Base-by-base conservation (phyloP, 2,113 vertebrate species). In the Eulacestoma nigropectus region DNA sequence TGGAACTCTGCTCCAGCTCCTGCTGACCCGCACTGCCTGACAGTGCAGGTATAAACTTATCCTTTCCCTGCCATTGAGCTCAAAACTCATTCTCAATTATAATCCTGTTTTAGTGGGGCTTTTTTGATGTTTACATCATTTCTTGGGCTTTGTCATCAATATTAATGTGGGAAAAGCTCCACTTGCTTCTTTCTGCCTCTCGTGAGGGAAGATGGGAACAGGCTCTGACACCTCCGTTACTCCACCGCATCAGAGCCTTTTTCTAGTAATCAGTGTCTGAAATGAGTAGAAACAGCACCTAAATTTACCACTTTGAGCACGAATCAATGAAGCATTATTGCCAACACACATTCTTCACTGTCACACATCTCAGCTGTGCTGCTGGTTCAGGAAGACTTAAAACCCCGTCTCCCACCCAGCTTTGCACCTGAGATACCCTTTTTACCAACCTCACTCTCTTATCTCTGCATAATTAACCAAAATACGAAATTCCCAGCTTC, bases 261-360 rank as follows among this genome's bases (percentile, higher is more conserved):
- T 84, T 53, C 90, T 90, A 82, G 83, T 89, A 76, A 89, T 91
- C 86, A 65, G 37, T 50, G 88, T 55, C 88, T 94, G 95, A 68
- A 89, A 85, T 37, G 79, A 92, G 92, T 75, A 63, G 92, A 94
- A 96, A 69, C 86, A 72, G 90, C 88, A 35, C 92, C 96, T 81
- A 89, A 92, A 92, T 89, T 90, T 78, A 73, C 92, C 93, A 82
- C 76, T 70, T 25, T 42, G 69, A 87, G 37, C 80, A 79, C 53
- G 90, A 92, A 93, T 95, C 96, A 93, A 92, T 89, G 96, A 27
- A 87, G 90, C 92, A 41, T 72, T 76, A 72, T 92, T 96, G 93
- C 96, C 95, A 96, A 16, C 92, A 94, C 88, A 75, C 94, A 88
- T 87, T 84, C 85, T 29, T 94, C 90, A 67, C 84, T 92, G 90